Percentiles rank a stretch among this genome's conserved stretches.
Evolutionary conservation across 2,113 vertebrate species (phyloP).

Genomic region (Thunnus maccoyii): DNA sequence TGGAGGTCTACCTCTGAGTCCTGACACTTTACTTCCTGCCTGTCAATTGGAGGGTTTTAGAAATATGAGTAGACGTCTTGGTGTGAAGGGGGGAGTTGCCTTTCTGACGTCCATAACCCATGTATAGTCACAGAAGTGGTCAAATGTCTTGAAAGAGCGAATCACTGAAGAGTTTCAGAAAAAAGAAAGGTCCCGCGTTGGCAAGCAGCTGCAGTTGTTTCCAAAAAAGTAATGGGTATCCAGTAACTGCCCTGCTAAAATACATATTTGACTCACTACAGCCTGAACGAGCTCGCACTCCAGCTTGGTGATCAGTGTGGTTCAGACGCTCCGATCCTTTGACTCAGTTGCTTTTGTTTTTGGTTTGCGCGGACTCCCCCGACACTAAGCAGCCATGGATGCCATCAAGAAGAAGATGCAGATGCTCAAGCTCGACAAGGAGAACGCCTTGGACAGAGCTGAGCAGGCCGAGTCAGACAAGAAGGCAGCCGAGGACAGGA

Average conservation of each 20-base stretch:
- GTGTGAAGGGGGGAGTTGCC: slow-evolving; percentile 50
- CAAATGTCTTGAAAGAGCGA: slow-evolving; percentile 89
- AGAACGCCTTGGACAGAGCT: slow-evolving; percentile 97
- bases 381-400: slow-evolving; percentile 92
- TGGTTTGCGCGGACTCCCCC: slow-evolving; percentile 63
- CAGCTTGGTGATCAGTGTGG: slow-evolving; percentile 83
- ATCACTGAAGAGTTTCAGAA: slow-evolving; percentile 86
- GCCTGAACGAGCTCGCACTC: slow-evolving; percentile 86
- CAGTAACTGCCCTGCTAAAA: slow-evolving; percentile 86
- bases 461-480: slow-evolving; percentile 98
- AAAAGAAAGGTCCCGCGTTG: slow-evolving; percentile 79
- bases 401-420: slow-evolving; percentile 99
- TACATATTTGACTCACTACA: slow-evolving; percentile 91
- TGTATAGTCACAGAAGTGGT: slow-evolving; percentile 89
- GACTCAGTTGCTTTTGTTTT: slow-evolving; percentile 59
- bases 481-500: slow-evolving; percentile 95
- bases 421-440: slow-evolving; percentile 99
- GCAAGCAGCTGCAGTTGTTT: slow-evolving; percentile 81
- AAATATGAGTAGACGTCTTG: slow-evolving; percentile 82
- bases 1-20: slow-evolving; percentile 27
- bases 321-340: slow-evolving; percentile 76
- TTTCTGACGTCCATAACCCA: slow-evolving; percentile 82
- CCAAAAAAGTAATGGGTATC: slow-evolving; percentile 94
- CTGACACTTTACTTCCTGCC: slow-evolving; percentile 45
- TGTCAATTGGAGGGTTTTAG: slow-evolving; percentile 71